phyloP scores from a whole-genome alignment of 2,113 vertebrate species.

The Dascyllus trimaculatus region DNA sequence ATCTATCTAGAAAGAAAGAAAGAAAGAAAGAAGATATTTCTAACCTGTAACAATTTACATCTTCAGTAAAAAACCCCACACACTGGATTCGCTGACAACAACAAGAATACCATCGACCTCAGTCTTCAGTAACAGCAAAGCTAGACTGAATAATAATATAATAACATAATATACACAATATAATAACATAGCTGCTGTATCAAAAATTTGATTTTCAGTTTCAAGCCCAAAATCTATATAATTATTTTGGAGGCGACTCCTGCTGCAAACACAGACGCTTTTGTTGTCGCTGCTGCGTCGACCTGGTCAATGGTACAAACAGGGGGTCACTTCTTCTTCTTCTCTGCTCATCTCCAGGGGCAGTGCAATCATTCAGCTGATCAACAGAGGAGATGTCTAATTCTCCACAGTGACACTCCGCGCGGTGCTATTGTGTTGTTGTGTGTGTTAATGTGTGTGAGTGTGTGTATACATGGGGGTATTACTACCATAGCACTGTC shows the following conservation, averaged over 20 bases:
- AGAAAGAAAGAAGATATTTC: neutral
- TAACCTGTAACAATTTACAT: no score
- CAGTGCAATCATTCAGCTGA: constrained; percentile 47
- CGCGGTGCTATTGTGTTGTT: constrained; percentile 12
- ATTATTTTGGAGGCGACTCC: neutral
- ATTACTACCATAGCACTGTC: constrained; percentile 75
- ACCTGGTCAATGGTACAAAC: constrained; percentile 5
- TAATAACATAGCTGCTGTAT: neutral
- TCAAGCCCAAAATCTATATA: neutral
- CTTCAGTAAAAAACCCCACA: neutral
- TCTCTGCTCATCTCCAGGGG: constrained; percentile 28
- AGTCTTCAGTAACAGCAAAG: neutral
- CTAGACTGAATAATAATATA: no score
- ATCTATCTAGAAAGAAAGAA: neutral
- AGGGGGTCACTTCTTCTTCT: constrained; percentile 30
- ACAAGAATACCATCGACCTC: no score
- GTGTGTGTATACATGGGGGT: constrained; percentile 44
- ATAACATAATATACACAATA: no score
- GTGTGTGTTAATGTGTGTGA: constrained; percentile 30
- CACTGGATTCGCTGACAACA: neutral
- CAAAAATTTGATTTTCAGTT: neutral
- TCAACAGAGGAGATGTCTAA: constrained; percentile 54
- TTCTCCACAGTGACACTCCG: constrained; percentile 50
- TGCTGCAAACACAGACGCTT: constrained; percentile 14
- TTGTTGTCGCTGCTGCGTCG: constrained; percentile 15